Base-by-base conservation (phyloP, 1,140 invertebrate genomes). In the Myzus persicae region DNA sequence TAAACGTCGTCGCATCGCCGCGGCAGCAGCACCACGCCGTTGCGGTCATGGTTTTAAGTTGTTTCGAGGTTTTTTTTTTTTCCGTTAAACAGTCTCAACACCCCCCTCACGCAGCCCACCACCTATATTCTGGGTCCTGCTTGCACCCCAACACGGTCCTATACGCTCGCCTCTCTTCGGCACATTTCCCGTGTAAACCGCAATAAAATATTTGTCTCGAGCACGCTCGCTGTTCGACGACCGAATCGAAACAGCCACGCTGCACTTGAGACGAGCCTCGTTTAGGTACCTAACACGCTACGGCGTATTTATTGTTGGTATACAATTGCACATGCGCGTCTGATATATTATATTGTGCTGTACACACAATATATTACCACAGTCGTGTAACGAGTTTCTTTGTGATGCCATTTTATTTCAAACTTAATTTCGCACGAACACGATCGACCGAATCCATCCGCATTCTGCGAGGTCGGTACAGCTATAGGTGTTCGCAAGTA, bases 151-250 rank as follows among this genome's bases (percentile, higher is more conserved):
- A 18, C 7, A 22, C 20, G 36, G 8, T 38, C 18, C 18, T 82
- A 51, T 22, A 20, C 42, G 26, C 11, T 46, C 11, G 85, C n/a
- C 44, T n/a, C 44, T 87, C 44, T 2, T 46, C 87, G 31, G 11
- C 11, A 76, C 11, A 51, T 54, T 89, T 40, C 87, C 48, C 87
- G 46, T 89, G 88, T 42, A 90, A 90, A 90, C 88, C 88, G 51
- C 88, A 59, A 90, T 90, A 31, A 59, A 90, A 59, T 59, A 59
- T 90, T 90, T 59, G 40, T 90, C 36, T 42, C 36, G 48, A 90
- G 24, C 38, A 42, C 48, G 51, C 51, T 67, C 42, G 59, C n/a
- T 7, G 67, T 36, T 48, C 67, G 42, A 22, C 89, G 38, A 31
- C 40, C 90, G 31, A 48, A 44, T 67, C 54, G 51, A 91, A 81